These are phyloP conservation scores for Phrynocephalus vlangalii DNA, from an alignment of 2,797 vertebrate genomes.

Conservation along the genomic window DNA sequence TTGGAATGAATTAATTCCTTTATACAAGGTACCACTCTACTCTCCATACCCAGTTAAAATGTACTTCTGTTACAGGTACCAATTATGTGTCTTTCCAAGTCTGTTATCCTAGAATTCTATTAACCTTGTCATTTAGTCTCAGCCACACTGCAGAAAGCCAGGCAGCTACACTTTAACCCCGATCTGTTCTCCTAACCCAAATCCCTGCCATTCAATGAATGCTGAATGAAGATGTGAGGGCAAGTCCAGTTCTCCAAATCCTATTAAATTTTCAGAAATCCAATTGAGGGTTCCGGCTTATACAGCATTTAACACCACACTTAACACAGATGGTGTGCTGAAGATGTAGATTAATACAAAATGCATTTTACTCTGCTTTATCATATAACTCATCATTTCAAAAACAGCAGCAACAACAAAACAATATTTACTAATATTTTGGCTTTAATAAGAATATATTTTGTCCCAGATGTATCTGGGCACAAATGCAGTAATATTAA, in stretches of 20 bases:
- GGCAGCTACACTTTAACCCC: background rate
- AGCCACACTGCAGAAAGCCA: background rate
- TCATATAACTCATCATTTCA: background rate
- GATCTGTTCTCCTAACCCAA: background rate
- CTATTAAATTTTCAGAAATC: background rate
- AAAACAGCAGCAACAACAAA: background rate
- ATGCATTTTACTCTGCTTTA: constrained; percentile 10
- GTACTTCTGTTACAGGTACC: background rate
- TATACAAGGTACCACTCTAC: too few species aligned
- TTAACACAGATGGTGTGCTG: background rate
- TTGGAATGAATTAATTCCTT: too few species aligned
- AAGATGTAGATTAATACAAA: background rate
- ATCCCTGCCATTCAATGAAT: background rate
- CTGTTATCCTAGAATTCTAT: background rate
- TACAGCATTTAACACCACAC: background rate
- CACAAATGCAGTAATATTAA: background rate
- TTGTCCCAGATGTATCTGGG: background rate
- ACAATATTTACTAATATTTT: background rate
- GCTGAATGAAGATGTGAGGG: background rate
- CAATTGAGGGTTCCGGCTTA: background rate
- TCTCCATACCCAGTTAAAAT: background rate
- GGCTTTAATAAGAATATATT: background rate
- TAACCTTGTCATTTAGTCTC: background rate
- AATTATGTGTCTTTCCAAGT: too few species aligned
- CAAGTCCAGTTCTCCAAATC: constrained; percentile 4